Percentiles rank a stretch among this genome's conserved stretches.
These are phyloP conservation scores for Saxicola maurus DNA, from an alignment of 2,797 vertebrate genomes.

Conservation along the genomic window DNA sequence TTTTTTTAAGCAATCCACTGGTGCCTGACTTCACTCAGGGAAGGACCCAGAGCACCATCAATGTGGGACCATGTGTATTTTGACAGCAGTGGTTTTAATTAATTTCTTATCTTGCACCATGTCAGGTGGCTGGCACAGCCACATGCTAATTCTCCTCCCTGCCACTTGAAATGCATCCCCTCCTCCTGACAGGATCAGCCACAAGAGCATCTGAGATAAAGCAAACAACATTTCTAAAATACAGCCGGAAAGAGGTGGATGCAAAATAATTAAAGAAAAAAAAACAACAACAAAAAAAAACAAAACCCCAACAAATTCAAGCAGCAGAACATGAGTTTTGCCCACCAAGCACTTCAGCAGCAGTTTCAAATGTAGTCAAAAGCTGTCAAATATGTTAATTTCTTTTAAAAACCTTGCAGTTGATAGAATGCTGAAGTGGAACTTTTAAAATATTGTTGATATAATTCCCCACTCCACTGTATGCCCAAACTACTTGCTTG, in stretches of 20 bases:
- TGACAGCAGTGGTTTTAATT: background rate
- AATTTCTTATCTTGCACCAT: rapidly evolving
- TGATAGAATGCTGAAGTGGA: background rate
- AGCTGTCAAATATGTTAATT: background rate
- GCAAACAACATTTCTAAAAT: background rate
- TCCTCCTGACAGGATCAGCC: background rate
- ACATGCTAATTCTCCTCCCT: background rate
- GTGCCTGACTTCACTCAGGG: too few relatives aligned
- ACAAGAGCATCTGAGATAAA: background rate
- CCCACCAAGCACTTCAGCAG: background rate
- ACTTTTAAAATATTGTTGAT: background rate
- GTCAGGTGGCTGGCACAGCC: background rate
- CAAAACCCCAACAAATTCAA: background rate
- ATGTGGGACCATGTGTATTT: rapidly evolving
- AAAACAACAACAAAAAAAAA: background rate
- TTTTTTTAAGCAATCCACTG: background rate
- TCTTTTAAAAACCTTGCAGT: background rate
- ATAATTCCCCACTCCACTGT: background rate
- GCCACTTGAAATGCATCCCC: background rate
- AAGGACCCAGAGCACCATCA: rapidly evolving
- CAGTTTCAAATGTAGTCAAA: background rate
- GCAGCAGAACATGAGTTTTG: background rate
- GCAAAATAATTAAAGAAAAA: background rate
- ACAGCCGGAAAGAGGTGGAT: background rate
- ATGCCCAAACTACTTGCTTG: background rate